A percentile compares a stretch with the other conserved stretches of the same genome.
These are phyloP conservation scores for Chinchilla lanigera DNA, from an alignment of 2,113 vertebrate species.

Conservation along the genomic window DNA sequence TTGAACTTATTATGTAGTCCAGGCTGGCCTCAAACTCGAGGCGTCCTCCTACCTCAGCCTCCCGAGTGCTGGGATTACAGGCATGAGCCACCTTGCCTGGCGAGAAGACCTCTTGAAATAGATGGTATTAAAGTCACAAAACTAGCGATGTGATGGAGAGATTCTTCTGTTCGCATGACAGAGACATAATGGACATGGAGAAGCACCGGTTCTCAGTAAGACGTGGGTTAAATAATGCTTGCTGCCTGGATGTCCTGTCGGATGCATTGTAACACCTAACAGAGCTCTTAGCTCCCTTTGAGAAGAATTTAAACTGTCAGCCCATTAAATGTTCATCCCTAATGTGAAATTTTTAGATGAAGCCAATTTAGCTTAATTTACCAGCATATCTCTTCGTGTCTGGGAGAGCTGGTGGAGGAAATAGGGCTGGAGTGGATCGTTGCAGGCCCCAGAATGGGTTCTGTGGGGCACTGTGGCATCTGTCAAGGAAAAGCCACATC, in stretches of 20 bases:
- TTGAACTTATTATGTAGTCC: neutral
- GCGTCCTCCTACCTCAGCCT: neutral
- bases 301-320: slow-evolving; percentile 74
- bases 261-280: slow-evolving; percentile 40
- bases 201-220: slow-evolving; percentile 32
- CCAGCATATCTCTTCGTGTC: slow-evolving; percentile 73
- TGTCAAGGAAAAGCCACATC: slow-evolving; percentile 64
- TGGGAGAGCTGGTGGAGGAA: slow-evolving; percentile 29
- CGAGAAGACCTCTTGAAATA: neutral
- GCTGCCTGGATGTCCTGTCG: slow-evolving; percentile 59
- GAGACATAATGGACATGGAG: slow-evolving; percentile 13
- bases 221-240: slow-evolving; percentile 55
- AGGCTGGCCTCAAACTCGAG: neutral
- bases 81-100: neutral
- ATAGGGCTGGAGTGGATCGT: slow-evolving; percentile 22
- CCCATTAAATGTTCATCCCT: slow-evolving; percentile 79
- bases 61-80: neutral
- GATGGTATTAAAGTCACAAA: slow-evolving; percentile 38
- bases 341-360: slow-evolving; percentile 78
- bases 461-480: slow-evolving; percentile 72
- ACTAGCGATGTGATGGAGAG: neutral
- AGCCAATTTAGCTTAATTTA: slow-evolving; percentile 79
- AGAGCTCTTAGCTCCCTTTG: slow-evolving; percentile 65
- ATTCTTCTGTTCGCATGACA: slow-evolving; percentile 19
- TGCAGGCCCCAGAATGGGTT: slow-evolving; percentile 66